Evolutionary conservation across 1,140 invertebrate genomes (phyloP).

Genomic region (Matsumurasca onukii): DNA sequence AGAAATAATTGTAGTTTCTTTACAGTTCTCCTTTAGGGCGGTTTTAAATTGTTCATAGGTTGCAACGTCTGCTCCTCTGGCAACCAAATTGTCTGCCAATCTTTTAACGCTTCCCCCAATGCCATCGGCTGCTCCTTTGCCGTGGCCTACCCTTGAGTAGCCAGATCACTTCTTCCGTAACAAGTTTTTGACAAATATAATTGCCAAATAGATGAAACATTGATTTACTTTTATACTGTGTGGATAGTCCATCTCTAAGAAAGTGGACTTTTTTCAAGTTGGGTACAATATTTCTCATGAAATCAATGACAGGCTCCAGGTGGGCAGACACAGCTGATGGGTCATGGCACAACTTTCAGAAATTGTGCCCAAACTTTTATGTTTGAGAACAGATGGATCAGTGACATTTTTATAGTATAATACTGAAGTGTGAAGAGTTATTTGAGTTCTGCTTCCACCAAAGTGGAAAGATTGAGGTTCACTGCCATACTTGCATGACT

Average conservation of each 20-base stretch:
- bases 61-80: conserved; percentile 35
- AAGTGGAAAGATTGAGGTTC: conserved; percentile 34
- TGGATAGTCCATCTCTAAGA: conserved; percentile 17
- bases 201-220: conserved; percentile 34
- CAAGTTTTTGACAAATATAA: conserved; percentile 32
- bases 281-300: conserved; percentile 38
- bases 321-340: conserved; percentile 47
- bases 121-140: conserved; percentile 40
- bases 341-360: conserved; percentile 44
- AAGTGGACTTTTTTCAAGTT: conserved; percentile 30
- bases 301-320: conserved; percentile 43
- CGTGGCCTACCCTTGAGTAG: conserved; percentile 40
- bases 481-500: conserved; percentile 29
- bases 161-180: conserved; percentile 32
- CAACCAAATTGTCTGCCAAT: conserved; percentile 36
- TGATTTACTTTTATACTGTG: conserved; percentile 34
- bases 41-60: conserved; percentile 30
- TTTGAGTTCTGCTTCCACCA: conserved; percentile 32
- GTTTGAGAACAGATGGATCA: conserved; percentile 10
- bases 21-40: conserved; percentile 14
- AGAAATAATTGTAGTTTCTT: conserved; percentile 23
- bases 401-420: conserved; percentile 28
- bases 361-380: conserved; percentile 46
- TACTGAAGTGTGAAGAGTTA: conserved; percentile 30
- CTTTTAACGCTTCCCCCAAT: conserved; percentile 41